Conservation (phyloP, 2,113 vertebrate genomes). For the Aphyosemion australe region DNA sequence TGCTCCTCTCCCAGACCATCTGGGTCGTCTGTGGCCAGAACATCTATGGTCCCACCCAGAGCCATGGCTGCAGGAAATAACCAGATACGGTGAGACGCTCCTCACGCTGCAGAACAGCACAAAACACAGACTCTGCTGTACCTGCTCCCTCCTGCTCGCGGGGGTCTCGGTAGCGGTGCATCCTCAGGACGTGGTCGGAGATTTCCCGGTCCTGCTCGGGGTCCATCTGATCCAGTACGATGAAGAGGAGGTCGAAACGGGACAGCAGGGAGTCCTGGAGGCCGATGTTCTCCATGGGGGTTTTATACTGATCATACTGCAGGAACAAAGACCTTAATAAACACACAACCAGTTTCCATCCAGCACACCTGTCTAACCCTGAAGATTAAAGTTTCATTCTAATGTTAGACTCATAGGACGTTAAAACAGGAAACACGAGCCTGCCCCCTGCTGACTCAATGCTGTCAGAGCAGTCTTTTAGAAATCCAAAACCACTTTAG, state of each 20-base stretch:
- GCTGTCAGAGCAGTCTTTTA: too few species aligned
- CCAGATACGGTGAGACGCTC: not conserved
- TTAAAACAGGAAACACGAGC: too few species aligned
- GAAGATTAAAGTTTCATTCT: too few species aligned
- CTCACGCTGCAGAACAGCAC: not conserved
- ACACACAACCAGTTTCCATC: not conserved
- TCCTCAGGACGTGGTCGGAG: conserved; percentile 93
- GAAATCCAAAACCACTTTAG: too few species aligned
- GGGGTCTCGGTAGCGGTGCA: conserved; percentile 93
- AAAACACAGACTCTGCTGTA: conserved; percentile 34
- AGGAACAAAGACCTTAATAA: not conserved
- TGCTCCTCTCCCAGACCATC: conserved; percentile 81
- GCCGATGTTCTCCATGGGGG: conserved; percentile 98
- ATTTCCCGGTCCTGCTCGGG: conserved; percentile 92
- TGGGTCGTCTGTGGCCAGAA: conserved; percentile 91
- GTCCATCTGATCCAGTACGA: conserved; percentile 97
- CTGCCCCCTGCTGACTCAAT: too few species aligned
- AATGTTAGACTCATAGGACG: too few species aligned
- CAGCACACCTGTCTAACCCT: too few species aligned
- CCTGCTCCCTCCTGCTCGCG: conserved; percentile 93
- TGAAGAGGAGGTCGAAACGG: conserved; percentile 96
- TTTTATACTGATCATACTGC: conserved; percentile 98
- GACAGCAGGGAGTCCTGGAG: conserved; percentile 97
- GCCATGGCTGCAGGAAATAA: conserved; percentile 78
- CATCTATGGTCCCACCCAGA: conserved; percentile 88